Evolutionary conservation across 2,888 invertebrate genomes (phyloP), one percentile per base, ranked within the genome.

Genomic region (Lithophane semibrunnea): DNA sequence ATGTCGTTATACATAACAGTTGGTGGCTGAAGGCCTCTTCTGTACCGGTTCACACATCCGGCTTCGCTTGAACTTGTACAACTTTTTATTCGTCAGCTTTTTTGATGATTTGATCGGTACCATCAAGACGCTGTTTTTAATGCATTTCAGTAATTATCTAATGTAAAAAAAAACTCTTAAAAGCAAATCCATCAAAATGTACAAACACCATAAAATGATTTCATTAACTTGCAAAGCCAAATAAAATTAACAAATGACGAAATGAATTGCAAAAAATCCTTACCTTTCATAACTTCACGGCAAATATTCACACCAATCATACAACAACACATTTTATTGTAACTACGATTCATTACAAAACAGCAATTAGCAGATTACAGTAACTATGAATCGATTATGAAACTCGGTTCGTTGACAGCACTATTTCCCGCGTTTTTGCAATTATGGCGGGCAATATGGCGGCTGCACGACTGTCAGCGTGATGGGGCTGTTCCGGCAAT

Each of bases 401-500:
- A 85, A 86, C 78, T 77, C 54, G 60, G 65, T 76, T 73, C 80
- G 85, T 77, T 82, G 86, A 86, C 89, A 88, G 80, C 84, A 85
- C 87, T 88, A 87, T 88, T 89, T 86, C 88, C 90, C 89, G 89
- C 88, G 85, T 80, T 86, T 85, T 84, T 87, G 85, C 64, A 83
- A 90, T 90, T 86, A 89, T 85, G 81, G 82, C 83, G 82, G 77
- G 79, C 87, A 89, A 90, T 89, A 84, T 89, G 86, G 84, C 79
- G 86, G 77, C 84, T 44, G 65, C 47, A 37, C n/a, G 56, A n/a
- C 77, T 90, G 91, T 91, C 92, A 91, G 82, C 87, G 76, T 93
- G 93, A 93, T 93, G 91, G 91, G 89, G 88, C 90, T 91, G 91
- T 93, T 93, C 93, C 92, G 92, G 92, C 85, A 82, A 80, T 87